Conservation (phyloP, 1,140 invertebrate genomes). For the Zaprionus kolodkinae region DNA sequence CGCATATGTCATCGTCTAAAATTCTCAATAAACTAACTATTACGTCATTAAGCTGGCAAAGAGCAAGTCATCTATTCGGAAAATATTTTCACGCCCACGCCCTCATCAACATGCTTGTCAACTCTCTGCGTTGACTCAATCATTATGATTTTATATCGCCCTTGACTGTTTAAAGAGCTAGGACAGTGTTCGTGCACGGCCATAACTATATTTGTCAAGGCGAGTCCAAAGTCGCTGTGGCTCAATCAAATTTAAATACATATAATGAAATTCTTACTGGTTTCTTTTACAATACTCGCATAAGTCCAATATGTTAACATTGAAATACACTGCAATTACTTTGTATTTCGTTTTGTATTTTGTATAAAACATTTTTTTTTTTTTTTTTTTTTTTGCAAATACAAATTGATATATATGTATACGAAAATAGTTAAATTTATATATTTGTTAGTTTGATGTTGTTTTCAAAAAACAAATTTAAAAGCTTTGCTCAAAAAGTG, state of each 20-base stretch:
- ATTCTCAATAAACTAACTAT: not conserved
- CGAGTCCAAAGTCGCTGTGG: too few relatives aligned
- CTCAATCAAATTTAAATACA: too few relatives aligned
- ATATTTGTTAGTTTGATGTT: conserved; percentile 37
- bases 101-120: not conserved
- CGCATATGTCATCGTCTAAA: not conserved
- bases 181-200: not conserved
- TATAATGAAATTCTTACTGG: too few relatives aligned
- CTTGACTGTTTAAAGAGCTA: not conserved
- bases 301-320: too few relatives aligned
- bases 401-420: conserved; percentile 27
- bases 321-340: conserved; percentile 9
- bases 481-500: conserved; percentile 40
- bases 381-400: conserved; percentile 10
- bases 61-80: not conserved
- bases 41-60: not conserved
- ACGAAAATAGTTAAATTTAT: conserved; percentile 22
- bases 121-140: not conserved
- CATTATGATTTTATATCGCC: not conserved
- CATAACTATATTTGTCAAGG: too few relatives aligned
- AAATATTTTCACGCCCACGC: not conserved
- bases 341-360: conserved; percentile 20
- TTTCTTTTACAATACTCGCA: too few relatives aligned
- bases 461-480: conserved; percentile 29
- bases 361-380: conserved; percentile 17